Conservation (phyloP, 2,797 vertebrate species). For the Coregonus suidteri region DNA sequence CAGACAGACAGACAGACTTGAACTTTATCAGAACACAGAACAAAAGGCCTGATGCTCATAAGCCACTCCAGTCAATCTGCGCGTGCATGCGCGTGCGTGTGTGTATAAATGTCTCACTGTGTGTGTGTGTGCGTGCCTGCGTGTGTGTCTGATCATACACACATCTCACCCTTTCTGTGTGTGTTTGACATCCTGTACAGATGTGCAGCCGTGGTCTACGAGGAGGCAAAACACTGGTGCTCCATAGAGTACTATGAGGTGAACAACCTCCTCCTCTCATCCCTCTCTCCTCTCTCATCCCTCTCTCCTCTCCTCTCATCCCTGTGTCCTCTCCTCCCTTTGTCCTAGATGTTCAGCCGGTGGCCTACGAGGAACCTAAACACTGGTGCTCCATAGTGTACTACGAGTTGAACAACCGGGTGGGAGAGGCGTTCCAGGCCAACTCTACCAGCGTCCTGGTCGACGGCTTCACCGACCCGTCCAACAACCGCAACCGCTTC, state of each 20-base stretch:
- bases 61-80: neutral
- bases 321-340: slow-evolving; percentile 63
- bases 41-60: neutral
- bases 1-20: neutral
- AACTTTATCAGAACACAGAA: neutral
- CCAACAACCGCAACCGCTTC: slow-evolving; percentile 98
- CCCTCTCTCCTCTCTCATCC: neutral
- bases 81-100: slow-evolving; percentile 14
- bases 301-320: neutral
- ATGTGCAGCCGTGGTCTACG: slow-evolving; percentile 80
- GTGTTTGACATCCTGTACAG: slow-evolving; percentile 74
- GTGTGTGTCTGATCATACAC: neutral
- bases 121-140: neutral
- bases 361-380: slow-evolving; percentile 95
- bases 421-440: slow-evolving; percentile 95
- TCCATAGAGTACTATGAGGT: too few relatives aligned
- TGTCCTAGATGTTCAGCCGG: slow-evolving; percentile 91
- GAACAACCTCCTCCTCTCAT: neutral
- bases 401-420: slow-evolving; percentile 98
- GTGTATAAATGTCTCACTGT: slow-evolving; percentile 19
- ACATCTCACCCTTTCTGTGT: slow-evolving; percentile 36
- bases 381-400: slow-evolving; percentile 99
- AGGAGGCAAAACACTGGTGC: too few relatives aligned
- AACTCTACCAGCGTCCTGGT: slow-evolving; percentile 96
- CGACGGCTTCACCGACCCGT: slow-evolving; percentile 98